Evolutionary conservation across 2,888 invertebrate species (phyloP).

Genomic region (Antheraea assamensis): DNA sequence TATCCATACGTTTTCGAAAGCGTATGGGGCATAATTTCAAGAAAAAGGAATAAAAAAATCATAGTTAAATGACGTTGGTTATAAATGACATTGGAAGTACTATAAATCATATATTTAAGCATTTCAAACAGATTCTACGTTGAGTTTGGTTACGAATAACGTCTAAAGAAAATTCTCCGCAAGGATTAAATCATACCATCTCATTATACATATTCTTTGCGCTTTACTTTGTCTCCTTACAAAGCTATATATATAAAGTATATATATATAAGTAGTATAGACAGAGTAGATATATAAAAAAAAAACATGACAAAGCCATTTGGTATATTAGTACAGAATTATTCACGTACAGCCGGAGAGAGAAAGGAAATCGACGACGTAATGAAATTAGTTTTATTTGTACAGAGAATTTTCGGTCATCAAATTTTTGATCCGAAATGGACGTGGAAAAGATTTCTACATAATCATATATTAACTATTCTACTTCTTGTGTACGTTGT

Average conservation of each 20-base stretch:
- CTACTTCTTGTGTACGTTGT: constrained; percentile 50
- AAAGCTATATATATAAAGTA: too few relatives aligned
- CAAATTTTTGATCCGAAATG: constrained; percentile 61
- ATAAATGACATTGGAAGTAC: constrained; percentile 44
- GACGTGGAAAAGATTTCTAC: constrained; percentile 49
- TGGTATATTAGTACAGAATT: constrained; percentile 34
- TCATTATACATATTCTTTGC: background rate
- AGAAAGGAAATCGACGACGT: constrained; percentile 52
- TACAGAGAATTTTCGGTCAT: constrained; percentile 54
- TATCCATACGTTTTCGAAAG: constrained; percentile 8
- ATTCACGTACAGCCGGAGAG: constrained; percentile 51
- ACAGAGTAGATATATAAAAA: too few relatives aligned
- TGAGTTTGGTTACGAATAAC: background rate
- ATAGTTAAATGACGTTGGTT: constrained; percentile 63
- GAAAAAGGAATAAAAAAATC: constrained; percentile 52
- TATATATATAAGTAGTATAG: too few relatives aligned
- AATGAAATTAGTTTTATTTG: constrained; percentile 40
- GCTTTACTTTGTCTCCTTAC: too few relatives aligned
- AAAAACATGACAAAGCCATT: constrained; percentile 44
- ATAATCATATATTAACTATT: constrained; percentile 42
- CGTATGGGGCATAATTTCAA: constrained; percentile 30
- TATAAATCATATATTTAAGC: background rate
- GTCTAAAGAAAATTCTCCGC: background rate
- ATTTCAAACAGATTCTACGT: background rate
- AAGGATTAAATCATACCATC: background rate